A percentile compares a stretch with the other conserved stretches of the same genome.
These are phyloP conservation scores for Lathronympha strigana DNA, from an alignment of 2,888 invertebrate species.

Conservation along the genomic window DNA sequence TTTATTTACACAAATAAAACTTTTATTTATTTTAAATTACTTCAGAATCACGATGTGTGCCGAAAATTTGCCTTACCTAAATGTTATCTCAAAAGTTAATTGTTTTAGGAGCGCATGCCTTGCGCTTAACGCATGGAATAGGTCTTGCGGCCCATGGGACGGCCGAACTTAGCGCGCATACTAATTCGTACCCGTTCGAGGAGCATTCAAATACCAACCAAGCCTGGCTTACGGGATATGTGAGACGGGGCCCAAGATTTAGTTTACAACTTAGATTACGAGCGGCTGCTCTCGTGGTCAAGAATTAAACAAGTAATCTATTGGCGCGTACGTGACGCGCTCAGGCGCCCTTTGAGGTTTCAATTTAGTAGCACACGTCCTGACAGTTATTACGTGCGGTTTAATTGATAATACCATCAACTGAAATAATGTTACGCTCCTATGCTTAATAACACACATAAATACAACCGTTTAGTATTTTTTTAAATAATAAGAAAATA, in stretches of 20 bases:
- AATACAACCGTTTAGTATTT: background rate
- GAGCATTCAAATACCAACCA: conserved; percentile 77
- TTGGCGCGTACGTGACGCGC: conserved; percentile 67
- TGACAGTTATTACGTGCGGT: conserved; percentile 2
- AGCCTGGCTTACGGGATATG: conserved; percentile 80
- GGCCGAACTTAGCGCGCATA: conserved; percentile 79
- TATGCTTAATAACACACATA: background rate
- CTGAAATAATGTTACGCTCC: background rate
- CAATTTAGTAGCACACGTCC: conserved; percentile 51
- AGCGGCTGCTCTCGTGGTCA: conserved; percentile 69
- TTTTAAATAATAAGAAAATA: background rate
- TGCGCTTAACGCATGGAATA: conserved; percentile 64
- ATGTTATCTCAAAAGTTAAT: conserved; percentile 13
- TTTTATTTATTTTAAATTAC: background rate
- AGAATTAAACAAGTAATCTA: conserved; percentile 81
- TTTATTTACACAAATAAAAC: no score
- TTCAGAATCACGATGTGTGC: background rate
- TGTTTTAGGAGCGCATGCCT: conserved; percentile 20
- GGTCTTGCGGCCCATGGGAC: conserved; percentile 69
- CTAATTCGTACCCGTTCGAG: conserved; percentile 79
- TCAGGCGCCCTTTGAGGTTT: conserved; percentile 61
- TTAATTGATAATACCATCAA: conserved; percentile 2
- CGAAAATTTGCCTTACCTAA: background rate
- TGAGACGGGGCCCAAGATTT: conserved; percentile 80
- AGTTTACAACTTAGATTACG: conserved; percentile 83